Percentiles rank a stretch among this genome's conserved stretches.
Conservation (phyloP, 1,140 invertebrate genomes). For the Caenorhabditis briggsae region DNA sequence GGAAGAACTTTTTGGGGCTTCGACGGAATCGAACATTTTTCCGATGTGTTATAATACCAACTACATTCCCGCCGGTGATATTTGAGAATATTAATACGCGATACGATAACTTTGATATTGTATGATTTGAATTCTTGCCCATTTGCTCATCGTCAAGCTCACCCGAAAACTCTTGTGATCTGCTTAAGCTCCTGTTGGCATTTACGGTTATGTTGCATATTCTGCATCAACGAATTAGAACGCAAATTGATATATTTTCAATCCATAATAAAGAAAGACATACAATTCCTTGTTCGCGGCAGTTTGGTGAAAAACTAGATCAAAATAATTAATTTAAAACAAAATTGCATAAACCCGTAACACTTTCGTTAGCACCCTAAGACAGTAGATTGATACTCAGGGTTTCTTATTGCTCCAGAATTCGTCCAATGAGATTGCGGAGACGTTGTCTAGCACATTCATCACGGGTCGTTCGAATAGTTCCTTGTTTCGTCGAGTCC, state of each 20-base stretch:
- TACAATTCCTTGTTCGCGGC: not conserved
- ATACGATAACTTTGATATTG: constrained; percentile 12
- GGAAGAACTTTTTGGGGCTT: constrained; percentile 66
- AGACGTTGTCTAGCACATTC: constrained; percentile 61
- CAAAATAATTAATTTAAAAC: not conserved
- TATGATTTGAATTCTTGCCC: constrained; percentile 5
- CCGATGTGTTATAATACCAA: constrained; percentile 59
- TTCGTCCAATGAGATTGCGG: constrained; percentile 61
- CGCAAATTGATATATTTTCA: not conserved
- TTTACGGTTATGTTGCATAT: not conserved
- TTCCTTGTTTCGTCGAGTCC: constrained; percentile 32
- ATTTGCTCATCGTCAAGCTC: not conserved
- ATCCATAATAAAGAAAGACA: constrained; percentile 45
- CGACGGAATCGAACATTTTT: constrained; percentile 63
- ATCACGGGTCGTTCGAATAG: constrained; percentile 59
- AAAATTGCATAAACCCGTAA: constrained; percentile 17
- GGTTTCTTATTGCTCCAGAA: constrained; percentile 62
- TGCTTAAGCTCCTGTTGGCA: not conserved
- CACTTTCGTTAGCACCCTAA: not conserved
- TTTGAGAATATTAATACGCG: constrained; percentile 46
- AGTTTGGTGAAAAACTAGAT: not conserved
- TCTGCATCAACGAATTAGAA: constrained; percentile 4
- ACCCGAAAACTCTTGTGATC: constrained; percentile 9
- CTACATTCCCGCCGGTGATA: constrained; percentile 52
- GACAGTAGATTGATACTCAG: not conserved